Evolutionary conservation across 2,113 vertebrate genomes (phyloP), one percentile per base, ranked within the genome.

Genomic region (Nannobrachium achirus): DNA sequence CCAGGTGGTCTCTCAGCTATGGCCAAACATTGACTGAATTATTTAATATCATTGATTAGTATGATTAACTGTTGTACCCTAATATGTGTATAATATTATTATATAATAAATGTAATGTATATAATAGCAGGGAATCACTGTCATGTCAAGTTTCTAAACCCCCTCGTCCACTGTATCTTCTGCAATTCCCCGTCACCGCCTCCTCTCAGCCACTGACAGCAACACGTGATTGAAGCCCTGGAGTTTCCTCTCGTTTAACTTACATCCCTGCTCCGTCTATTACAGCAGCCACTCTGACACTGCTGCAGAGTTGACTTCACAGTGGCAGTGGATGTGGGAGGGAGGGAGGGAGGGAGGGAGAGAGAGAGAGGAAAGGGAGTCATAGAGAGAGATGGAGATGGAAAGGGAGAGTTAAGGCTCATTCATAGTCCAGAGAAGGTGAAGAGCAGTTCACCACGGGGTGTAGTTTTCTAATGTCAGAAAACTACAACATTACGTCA

Each of bases 121-220:
- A n/a, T 71, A 52, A 69, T 57, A 64, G 53, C 42, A 59, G 60
- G 62, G 58, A 86, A 64, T 80, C 69, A 67, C 63, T 66, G 72
- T 70, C 71, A 68, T 56, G 66, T 82, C 71, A 75, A n/a, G n/a
- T 66, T 76, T 69, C 49, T 61, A 69, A 14, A 71, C 50, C 55
- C 57, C 56, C 55, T 61, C 33, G 66, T 68, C 76, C 63, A 41
- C 55, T 11, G 55, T 58, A 51, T 64, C 55, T 80, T 66, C 64
- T 67, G 72, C 66, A 69, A 78, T 40, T 40, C 16, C 10, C 13
- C 9, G 20, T n/a, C n/a, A n/a, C 56, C 33, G 19, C 46, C 50
- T 39, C 45, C 55, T 83, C 69, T 73, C 46, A 53, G 59, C 71
- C 71, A 52, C 66, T 50, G 63, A 33, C 63, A 57, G 63, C 16